Evolutionary conservation across 2,113 vertebrate genomes (phyloP), one percentile per base, ranked within the genome.

Genomic region (Salminus brasiliensis): DNA sequence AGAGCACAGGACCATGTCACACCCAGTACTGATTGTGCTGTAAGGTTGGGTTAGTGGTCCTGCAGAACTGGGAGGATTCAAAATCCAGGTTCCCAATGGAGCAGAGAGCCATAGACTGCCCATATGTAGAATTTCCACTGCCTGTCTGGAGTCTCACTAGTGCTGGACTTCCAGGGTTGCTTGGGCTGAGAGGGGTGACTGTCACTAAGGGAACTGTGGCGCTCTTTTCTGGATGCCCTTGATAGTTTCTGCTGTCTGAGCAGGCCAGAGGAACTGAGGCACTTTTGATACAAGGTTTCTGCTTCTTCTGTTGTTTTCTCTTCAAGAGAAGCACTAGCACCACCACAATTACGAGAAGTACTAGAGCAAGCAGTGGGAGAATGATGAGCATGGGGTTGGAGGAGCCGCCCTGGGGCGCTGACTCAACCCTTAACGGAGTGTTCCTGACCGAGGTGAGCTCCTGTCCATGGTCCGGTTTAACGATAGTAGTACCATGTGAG

Each of bases 11-110:
- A 21, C n/a, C 45, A 30, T 12, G 18, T 93, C 93, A 97, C 7
- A 99, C 96, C 95, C 96, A 98, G 30, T 97, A 97, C n/a, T 97
- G 96, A 88, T 79, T 94, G 74, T 47, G 88, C 80, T 93, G 95
- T 83, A 97, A 89, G 1, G 89, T 85, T 0, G 95, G 95, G 76
- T 94, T 94, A 77, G 93, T 86, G 72, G 91, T 93, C 73, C 84
- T 84, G 84, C 95, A 95, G 18, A 95, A 92, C 0, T 93, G 92
- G 41, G 90, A 86, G 70, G 94, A 86, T 76, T 92, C 88, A 6
- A 93, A 91, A 57, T 95, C 93, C 74, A 92, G 81, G 57, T 85
- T 91, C 30, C 89, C 88, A 93, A 94, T 94, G 0, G 82, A 91
- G 57, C 88, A 93, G 80, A 93, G 83, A 43, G 91, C 76, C 86